These are phyloP conservation scores for Muschampia plurimacula DNA, from an alignment of 2,888 invertebrate genomes.

Conservation along the genomic window DNA sequence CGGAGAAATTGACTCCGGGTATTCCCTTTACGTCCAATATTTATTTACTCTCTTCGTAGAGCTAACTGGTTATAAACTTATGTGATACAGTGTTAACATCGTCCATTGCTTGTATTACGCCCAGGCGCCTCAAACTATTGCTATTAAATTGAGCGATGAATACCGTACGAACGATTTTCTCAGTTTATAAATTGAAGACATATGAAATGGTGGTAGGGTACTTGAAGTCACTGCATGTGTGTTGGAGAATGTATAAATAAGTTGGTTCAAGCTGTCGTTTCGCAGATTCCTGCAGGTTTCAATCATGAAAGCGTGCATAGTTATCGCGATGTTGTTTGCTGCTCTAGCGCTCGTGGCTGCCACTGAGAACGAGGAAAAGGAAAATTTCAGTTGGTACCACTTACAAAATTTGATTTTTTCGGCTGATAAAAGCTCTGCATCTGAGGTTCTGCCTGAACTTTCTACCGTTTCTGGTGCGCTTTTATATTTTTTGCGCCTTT, in stretches of 20 bases:
- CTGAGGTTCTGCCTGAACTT: background rate
- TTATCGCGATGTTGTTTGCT: conserved; percentile 53
- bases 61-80: background rate
- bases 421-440: conserved; percentile 6
- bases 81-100: background rate
- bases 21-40: conserved; percentile 68
- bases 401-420: conserved; percentile 16
- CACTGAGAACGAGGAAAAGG: conserved; percentile 32
- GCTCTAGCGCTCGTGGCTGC: conserved; percentile 46
- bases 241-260: conserved; percentile 60
- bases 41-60: conserved; percentile 52
- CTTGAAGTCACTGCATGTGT: conserved; percentile 47
- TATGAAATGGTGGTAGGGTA: conserved; percentile 39
- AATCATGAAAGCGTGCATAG: conserved; percentile 60
- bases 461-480: background rate
- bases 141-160: conserved; percentile 36
- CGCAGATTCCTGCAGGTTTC: conserved; percentile 51
- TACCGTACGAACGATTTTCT: background rate
- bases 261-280: conserved; percentile 49
- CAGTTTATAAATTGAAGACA: background rate
- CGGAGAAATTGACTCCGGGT: conserved; percentile 69
- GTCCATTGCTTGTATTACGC: conserved; percentile 36
- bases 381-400: conserved; percentile 39
- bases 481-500: background rate
- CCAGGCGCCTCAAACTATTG: background rate